Conservation (phyloP, 2,113 vertebrate genomes). For the Marmota monax region DNA sequence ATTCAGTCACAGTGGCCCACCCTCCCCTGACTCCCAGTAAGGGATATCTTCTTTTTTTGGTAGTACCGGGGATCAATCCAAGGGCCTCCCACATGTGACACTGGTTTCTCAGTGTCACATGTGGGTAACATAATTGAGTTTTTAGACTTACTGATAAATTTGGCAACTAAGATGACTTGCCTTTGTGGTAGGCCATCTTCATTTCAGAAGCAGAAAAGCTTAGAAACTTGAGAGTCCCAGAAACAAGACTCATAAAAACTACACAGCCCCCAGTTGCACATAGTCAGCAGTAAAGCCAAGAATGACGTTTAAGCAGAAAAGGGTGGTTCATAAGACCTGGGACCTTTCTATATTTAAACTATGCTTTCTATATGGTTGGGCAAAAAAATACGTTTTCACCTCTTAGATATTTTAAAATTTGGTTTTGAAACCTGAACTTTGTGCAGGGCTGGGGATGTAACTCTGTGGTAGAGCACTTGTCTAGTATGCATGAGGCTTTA, state of each 20-base stretch:
- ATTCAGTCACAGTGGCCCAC: not conserved
- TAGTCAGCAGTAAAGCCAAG: not conserved
- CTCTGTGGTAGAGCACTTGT: not conserved
- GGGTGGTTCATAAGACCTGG: not conserved
- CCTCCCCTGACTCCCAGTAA: not conserved
- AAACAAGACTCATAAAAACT: not conserved
- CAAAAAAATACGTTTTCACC: not conserved
- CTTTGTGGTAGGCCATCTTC: not conserved
- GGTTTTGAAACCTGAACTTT: slow-evolving; percentile 9
- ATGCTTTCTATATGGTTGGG: not conserved
- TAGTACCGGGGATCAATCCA: not conserved
- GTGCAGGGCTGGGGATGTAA: not conserved
- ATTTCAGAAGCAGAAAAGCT: not conserved
- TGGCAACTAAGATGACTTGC: not conserved
- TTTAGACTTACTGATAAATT: not conserved
- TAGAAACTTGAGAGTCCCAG: not conserved
- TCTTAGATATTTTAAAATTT: not conserved
- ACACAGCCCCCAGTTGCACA: not conserved
- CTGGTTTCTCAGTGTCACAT: not conserved
- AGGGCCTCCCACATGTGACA: too few relatives aligned
- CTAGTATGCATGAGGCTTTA: not conserved
- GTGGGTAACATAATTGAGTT: not conserved
- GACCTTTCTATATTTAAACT: not conserved
- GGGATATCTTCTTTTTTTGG: not conserved
- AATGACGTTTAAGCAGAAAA: not conserved